phyloP scores from a whole-genome alignment of 2,113 vertebrate species.

The Propithecus coquereli region DNA sequence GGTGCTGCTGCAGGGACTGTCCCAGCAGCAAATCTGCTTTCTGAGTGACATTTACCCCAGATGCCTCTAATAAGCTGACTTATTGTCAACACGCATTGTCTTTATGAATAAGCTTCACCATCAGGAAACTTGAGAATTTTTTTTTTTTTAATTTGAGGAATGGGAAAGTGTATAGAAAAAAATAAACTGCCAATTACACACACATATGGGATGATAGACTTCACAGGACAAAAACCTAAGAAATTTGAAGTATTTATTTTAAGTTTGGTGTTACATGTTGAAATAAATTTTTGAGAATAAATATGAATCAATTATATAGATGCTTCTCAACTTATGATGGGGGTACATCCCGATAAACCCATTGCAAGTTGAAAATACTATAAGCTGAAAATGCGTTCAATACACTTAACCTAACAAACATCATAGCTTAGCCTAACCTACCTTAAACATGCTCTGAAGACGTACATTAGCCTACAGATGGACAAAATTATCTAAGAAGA shows the following conservation, averaged over 20 bases:
- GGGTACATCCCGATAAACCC: neutral
- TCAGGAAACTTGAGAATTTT: neutral
- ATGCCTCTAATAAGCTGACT: neutral
- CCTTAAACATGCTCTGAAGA: neutral
- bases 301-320: neutral
- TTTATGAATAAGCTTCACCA: neutral
- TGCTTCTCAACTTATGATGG: neutral
- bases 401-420: neutral
- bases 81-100: neutral
- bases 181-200: neutral
- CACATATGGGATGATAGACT: neutral
- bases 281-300: neutral
- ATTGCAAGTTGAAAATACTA: neutral
- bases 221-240: neutral
- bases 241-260: neutral
- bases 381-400: neutral
- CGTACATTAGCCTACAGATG: neutral
- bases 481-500: neutral
- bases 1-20: neutral
- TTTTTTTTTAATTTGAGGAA: conserved; percentile 9
- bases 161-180: neutral
- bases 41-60: neutral
- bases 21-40: neutral
- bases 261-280: neutral
- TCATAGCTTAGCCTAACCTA: neutral